Conservation (phyloP, 2,113 vertebrate genomes). For the Channa argus region DNA sequence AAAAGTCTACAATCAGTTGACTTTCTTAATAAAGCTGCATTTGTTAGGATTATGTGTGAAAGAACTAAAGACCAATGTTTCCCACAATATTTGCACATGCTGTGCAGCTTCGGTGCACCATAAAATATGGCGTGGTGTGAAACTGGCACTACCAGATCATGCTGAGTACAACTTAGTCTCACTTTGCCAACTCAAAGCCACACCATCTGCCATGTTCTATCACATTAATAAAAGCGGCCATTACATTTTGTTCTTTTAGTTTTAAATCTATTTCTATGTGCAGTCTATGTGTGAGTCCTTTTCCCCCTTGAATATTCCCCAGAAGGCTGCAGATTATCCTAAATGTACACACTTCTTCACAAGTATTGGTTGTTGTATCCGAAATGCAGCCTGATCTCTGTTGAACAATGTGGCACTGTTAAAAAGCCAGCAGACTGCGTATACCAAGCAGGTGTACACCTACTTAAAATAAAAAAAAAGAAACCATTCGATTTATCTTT, state of each 20-base stretch:
- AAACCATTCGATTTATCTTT: constrained; percentile 58
- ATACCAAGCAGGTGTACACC: constrained; percentile 42
- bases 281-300: too few species aligned
- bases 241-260: constrained; percentile 39
- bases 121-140: constrained; percentile 67
- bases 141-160: constrained; percentile 62
- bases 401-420: constrained; percentile 23
- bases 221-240: constrained; percentile 38
- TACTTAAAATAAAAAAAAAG: constrained; percentile 18
- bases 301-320: background rate
- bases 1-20: background rate
- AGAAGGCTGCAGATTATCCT: constrained; percentile 5
- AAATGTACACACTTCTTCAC: constrained; percentile 8
- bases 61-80: constrained; percentile 36
- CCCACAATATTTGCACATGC: constrained; percentile 54
- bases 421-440: constrained; percentile 34
- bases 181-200: constrained; percentile 63
- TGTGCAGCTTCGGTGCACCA: constrained; percentile 47
- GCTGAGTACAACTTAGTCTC: constrained; percentile 64
- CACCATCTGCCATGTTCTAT: constrained; percentile 69
- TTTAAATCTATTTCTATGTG: too few species aligned
- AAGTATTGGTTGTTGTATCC: background rate
- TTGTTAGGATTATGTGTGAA: constrained; percentile 23
- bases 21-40: background rate
- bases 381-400: constrained; percentile 30